Percentiles rank a stretch among this genome's conserved stretches.
Evolutionary conservation across 2,888 invertebrate genomes (phyloP).

Genomic region (Slavum lentiscoides): DNA sequence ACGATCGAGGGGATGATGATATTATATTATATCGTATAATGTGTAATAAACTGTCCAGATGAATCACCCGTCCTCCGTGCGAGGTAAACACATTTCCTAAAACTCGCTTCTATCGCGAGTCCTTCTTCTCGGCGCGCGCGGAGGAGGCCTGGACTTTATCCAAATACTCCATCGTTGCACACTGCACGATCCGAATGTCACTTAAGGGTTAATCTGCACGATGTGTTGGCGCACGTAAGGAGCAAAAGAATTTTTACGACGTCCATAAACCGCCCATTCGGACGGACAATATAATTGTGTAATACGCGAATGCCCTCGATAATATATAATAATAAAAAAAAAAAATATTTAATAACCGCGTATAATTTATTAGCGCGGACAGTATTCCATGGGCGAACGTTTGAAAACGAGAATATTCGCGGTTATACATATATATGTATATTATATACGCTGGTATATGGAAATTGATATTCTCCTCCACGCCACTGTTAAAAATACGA

Average conservation of each 20-base stretch:
- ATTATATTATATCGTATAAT: constrained; percentile 19
- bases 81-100: constrained; percentile 35
- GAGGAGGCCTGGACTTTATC: constrained; percentile 30
- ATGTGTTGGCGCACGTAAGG: constrained; percentile 49
- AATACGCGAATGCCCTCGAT: constrained; percentile 35
- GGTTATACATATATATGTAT: neutral
- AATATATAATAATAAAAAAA: constrained; percentile 27
- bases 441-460: too few species aligned
- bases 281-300: constrained; percentile 43
- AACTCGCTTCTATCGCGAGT: neutral
- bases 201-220: constrained; percentile 46
- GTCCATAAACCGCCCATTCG: constrained; percentile 48
- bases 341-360: constrained; percentile 14
- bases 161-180: neutral
- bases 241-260: constrained; percentile 50
- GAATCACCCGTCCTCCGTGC: constrained; percentile 19
- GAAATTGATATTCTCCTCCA: neutral
- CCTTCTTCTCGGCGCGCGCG: neutral
- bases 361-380: constrained; percentile 18
- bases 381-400: constrained; percentile 17
- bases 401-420: constrained; percentile 1
- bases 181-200: constrained; percentile 41
- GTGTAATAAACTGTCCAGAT: constrained; percentile 26
- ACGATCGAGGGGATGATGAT: neutral
- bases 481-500: too few species aligned